A percentile compares a stretch with the other conserved stretches of the same genome.
Evolutionary conservation across 2,113 vertebrate species (phyloP).

Genomic region (Psittacula cyanocephala): DNA sequence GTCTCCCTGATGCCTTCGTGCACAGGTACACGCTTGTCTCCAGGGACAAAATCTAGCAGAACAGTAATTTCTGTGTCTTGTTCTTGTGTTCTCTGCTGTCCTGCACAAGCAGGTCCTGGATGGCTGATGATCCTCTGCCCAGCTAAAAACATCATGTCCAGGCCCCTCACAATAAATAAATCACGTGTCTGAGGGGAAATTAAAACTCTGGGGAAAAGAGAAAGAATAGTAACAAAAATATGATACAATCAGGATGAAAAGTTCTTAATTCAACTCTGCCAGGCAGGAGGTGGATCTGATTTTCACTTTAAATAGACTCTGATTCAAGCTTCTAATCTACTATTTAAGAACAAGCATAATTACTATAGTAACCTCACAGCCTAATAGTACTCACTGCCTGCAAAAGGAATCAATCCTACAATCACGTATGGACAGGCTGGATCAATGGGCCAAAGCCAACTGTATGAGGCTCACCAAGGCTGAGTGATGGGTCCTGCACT

Average conservation of each 20-base stretch:
- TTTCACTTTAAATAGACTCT: slow-evolving; percentile 61
- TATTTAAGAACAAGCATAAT: slow-evolving; percentile 66
- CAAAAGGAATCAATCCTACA: background rate
- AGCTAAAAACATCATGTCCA: background rate
- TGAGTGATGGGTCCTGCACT: rapidly evolving
- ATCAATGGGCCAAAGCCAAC: rapidly evolving
- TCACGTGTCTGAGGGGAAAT: background rate
- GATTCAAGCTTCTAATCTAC: slow-evolving; percentile 54
- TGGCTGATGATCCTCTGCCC: background rate
- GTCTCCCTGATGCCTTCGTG: background rate
- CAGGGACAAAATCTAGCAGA: background rate
- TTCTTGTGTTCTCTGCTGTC: background rate
- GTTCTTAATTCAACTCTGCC: slow-evolving; percentile 52
- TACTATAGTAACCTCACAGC: slow-evolving; percentile 17
- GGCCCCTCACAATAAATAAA: background rate
- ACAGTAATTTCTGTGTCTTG: background rate
- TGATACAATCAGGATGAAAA: background rate
- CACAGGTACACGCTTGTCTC: background rate
- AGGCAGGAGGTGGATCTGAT: slow-evolving; percentile 52
- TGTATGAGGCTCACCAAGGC: rapidly evolving
- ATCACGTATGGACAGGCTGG: background rate
- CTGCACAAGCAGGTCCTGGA: background rate
- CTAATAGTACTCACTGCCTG: background rate
- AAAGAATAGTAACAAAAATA: background rate
- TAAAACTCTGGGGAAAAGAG: background rate